Conservation (phyloP, 2,113 vertebrate genomes). For the Nannospalax galili region DNA sequence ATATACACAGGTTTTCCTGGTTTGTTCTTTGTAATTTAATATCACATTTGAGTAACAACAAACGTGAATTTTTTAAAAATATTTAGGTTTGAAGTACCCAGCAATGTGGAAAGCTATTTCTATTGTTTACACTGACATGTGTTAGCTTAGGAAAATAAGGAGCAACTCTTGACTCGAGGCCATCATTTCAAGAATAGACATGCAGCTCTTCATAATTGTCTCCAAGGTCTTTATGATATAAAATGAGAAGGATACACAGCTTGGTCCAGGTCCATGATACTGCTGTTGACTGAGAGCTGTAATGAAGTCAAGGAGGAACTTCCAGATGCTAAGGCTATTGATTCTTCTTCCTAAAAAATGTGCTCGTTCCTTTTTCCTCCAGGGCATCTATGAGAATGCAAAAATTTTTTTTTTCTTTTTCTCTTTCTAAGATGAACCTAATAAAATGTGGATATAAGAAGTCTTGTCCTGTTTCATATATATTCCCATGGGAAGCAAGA, state of each 20-base stretch:
- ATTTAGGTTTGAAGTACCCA: slow-evolving; percentile 62
- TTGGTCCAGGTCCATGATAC: neutral
- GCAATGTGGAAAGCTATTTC: slow-evolving; percentile 8
- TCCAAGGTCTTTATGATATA: neutral
- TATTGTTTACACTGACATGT: neutral
- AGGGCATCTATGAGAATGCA: neutral
- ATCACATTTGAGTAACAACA: slow-evolving; percentile 51
- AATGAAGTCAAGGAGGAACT: neutral
- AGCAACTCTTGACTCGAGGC: neutral
- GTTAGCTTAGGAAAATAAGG: slow-evolving; percentile 27
- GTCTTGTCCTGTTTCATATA: neutral
- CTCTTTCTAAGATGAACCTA: neutral
- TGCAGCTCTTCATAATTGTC: neutral
- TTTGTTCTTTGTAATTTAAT: slow-evolving; percentile 58
- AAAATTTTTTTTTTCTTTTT: neutral
- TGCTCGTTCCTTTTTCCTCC: neutral
- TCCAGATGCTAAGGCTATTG: neutral
- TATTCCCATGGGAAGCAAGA: slow-evolving; percentile 15
- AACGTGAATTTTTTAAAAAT: slow-evolving; percentile 64
- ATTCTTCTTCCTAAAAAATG: neutral
- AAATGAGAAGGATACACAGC: neutral
- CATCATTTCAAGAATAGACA: neutral
- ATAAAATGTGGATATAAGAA: neutral
- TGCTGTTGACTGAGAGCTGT: neutral
- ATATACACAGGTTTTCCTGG: slow-evolving; percentile 49